Conservation (phyloP, 2,797 vertebrate genomes). For the Rhabdophis nuchalis region DNA sequence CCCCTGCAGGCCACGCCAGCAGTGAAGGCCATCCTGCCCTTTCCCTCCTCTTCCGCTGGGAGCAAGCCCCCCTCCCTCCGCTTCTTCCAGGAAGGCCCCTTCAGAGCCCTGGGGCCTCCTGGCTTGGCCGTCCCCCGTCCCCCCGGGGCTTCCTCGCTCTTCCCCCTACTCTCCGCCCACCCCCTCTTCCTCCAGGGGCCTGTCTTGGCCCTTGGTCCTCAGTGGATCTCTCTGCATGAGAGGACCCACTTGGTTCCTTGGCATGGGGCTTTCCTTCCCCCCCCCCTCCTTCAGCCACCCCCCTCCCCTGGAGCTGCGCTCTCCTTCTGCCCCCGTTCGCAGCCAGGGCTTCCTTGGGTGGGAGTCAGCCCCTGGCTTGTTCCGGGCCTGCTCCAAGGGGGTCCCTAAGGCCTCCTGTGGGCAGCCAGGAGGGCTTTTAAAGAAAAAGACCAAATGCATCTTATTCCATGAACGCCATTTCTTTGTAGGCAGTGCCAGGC, state of each 20-base stretch:
- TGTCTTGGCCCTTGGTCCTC: background rate
- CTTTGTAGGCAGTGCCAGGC: background rate
- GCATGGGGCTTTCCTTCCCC: background rate
- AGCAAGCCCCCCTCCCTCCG: no score
- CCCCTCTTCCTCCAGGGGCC: background rate
- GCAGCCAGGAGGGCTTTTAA: background rate
- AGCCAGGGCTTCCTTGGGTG: background rate
- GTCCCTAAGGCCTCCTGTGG: background rate
- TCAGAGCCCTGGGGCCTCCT: background rate
- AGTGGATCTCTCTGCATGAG: background rate
- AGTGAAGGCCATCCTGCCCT: background rate
- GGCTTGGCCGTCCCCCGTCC: background rate
- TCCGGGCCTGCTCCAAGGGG: background rate
- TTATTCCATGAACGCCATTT: background rate
- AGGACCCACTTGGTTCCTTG: background rate
- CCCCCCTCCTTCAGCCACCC: accelerated
- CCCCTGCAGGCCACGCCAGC: background rate
- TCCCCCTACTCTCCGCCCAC: background rate
- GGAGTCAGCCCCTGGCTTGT: background rate
- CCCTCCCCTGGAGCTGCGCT: background rate
- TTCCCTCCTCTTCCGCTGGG: background rate
- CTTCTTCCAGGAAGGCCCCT: background rate
- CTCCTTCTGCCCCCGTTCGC: background rate
- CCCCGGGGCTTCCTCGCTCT: background rate
- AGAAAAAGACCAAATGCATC: background rate